A percentile compares a stretch with the other conserved stretches of the same genome.
phyloP scores from a whole-genome alignment of 2,797 vertebrate genomes.

The Leuciscus waleckii region DNA sequence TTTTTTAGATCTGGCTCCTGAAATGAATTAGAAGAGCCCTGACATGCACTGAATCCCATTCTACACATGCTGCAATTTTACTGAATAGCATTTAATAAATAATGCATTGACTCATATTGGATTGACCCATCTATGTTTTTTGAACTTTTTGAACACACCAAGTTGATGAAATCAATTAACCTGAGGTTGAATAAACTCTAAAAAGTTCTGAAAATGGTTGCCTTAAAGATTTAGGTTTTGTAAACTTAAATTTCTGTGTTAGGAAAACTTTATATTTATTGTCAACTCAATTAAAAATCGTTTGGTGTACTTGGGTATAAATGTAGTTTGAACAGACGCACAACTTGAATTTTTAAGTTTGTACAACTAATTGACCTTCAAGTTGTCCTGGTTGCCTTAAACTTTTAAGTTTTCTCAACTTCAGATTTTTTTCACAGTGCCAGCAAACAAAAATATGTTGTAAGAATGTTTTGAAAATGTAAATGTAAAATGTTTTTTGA shows the following conservation, averaged over 20 bases:
- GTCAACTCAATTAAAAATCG: too few species aligned
- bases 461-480: neutral
- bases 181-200: neutral
- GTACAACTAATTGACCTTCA: too few species aligned
- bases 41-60: neutral
- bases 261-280: too few species aligned
- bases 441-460: neutral
- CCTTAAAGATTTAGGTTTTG: too few species aligned
- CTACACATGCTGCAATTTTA: too few species aligned
- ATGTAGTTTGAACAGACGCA: too few species aligned
- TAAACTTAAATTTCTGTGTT: too few species aligned
- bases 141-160: too few species aligned
- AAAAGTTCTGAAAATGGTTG: neutral
- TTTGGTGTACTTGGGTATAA: too few species aligned
- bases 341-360: too few species aligned
- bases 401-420: neutral
- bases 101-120: neutral
- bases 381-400: neutral
- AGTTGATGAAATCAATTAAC: neutral
- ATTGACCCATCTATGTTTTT: neutral
- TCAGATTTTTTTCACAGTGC: neutral
- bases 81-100: neutral
- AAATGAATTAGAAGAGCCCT: neutral
- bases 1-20: neutral
- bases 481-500: too few species aligned